Evolutionary conservation across 2,888 invertebrate species (phyloP), one percentile per base, ranked within the genome.

Genomic region (Polydrusus pterygomalis): DNA sequence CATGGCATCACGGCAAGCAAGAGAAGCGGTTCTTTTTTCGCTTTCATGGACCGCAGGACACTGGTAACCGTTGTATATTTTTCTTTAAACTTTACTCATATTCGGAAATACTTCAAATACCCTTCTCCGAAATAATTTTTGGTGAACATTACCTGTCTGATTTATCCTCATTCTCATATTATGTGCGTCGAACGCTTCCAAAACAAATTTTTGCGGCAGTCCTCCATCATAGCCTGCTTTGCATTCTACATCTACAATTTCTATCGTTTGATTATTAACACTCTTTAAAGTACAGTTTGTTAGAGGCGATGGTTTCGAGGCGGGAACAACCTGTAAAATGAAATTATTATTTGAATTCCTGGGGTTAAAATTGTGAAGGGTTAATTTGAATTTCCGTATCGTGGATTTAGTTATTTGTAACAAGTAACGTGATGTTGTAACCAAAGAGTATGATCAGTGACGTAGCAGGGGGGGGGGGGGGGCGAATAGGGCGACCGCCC

Each of bases 201-300:
- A 88, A 68, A 94, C 89, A 88, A 96, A 96, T 78, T 92, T 92
- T 87, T 97, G 97, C 51, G 95, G 94, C 74, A 97, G 90, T 0
- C 97, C 97, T 0, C 97, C 96, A 84, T 97, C 96, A 86, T 96
- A 96, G 56, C 96, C 97, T 0, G 95, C 92, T 75, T 95, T 92
- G 87, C 97, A 97, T 82, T 95, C 94, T 75, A 97, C 92, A 83
- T 95, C 94, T 84, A 97, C 88, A 67, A 89, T 87, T 81, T 91
- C 90, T 40, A 88, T 84, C 77, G 89, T 91, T 79, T 89, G 89
- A 84, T 91, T 91, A 65, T 89, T 88, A 62, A 93, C 92, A 56
- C 91, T 90, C 83, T 93, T 92, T 54, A 96, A 90, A 25, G 96
- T 96, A 87, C 97, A 97, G 89, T 97, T 97, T 79, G 93, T 92